phyloP scores from a whole-genome alignment of 2,113 vertebrate genomes.

The Psammodynastes pulverulentus region DNA sequence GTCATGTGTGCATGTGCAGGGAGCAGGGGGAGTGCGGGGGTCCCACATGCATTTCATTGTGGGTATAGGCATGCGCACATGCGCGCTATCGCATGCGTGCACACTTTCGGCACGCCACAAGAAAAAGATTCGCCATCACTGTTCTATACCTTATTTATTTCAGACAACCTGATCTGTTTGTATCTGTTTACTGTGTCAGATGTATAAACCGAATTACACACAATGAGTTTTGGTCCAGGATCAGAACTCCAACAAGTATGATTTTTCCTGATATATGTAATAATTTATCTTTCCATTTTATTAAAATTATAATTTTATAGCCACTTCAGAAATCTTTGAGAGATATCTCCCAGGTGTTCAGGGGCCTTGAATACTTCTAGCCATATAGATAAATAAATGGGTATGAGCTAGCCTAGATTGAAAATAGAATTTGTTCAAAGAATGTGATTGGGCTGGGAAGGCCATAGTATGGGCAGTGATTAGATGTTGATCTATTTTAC shows the following conservation, averaged over 20 bases:
- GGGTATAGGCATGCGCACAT: too few species aligned
- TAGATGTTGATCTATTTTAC: slow-evolving; percentile 33
- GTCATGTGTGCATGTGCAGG: too few species aligned
- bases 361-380: neutral
- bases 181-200: neutral
- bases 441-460: neutral
- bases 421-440: neutral
- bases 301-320: neutral
- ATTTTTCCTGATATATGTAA: neutral
- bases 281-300: neutral
- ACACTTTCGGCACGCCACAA: too few species aligned
- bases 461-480: slow-evolving; percentile 9
- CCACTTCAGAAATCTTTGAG: neutral
- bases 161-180: neutral
- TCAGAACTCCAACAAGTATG: neutral
- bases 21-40: too few species aligned
- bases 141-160: neutral
- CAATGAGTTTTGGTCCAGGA: neutral
- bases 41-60: too few species aligned
- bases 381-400: neutral
- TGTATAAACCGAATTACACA: neutral
- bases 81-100: too few species aligned
- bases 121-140: too few species aligned
- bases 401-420: neutral
- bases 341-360: neutral